phyloP scores from a whole-genome alignment of 2,888 invertebrate genomes.

The Antheraea yamamai region DNA sequence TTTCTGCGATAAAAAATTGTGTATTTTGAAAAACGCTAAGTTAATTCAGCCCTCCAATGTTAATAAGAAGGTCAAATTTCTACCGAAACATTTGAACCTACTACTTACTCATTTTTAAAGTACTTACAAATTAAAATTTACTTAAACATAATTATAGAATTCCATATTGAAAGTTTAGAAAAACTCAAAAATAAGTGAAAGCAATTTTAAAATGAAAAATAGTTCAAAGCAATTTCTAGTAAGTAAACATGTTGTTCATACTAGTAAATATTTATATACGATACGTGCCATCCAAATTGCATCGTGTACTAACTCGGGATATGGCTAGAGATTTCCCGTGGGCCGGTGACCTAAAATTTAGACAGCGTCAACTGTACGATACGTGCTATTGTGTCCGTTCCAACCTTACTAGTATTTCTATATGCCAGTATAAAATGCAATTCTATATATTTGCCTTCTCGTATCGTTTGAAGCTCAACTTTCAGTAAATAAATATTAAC shows the following conservation, averaged over 20 bases:
- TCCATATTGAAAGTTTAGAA: not conserved
- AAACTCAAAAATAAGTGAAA: not conserved
- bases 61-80: too few relatives aligned
- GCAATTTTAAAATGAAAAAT: not conserved
- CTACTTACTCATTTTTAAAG: too few relatives aligned
- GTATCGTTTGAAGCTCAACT: too few relatives aligned
- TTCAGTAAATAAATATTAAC: not conserved
- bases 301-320: conserved; percentile 9
- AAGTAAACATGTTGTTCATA: not conserved
- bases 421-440: not conserved
- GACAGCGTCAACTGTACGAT: conserved; percentile 9
- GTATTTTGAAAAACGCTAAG: too few relatives aligned
- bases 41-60: too few relatives aligned
- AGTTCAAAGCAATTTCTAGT: not conserved
- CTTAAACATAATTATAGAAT: too few relatives aligned
- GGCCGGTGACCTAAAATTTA: conserved; percentile 16
- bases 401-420: not conserved
- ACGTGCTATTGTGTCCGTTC: not conserved
- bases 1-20: too few relatives aligned
- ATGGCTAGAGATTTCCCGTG: conserved; percentile 17
- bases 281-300: conserved; percentile 5
- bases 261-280: not conserved
- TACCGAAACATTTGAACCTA: not conserved
- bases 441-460: not conserved
- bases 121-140: too few relatives aligned